phyloP scores from a whole-genome alignment of 2,888 invertebrate species.

The Nephrotoma flavescens region DNA sequence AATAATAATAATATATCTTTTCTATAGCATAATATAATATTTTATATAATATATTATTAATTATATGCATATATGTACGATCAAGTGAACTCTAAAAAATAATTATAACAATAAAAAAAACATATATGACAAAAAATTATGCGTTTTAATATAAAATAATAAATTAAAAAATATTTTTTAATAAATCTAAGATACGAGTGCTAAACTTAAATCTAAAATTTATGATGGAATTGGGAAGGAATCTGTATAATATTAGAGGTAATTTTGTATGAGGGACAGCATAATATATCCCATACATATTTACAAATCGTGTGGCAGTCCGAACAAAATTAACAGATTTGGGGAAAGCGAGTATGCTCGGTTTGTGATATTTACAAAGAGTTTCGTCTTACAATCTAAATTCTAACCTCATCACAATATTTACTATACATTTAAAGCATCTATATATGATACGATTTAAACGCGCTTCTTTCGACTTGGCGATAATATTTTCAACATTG shows the following conservation, averaged over 20 bases:
- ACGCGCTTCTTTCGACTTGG: slow-evolving; percentile 37
- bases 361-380: neutral
- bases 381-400: neutral
- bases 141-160: neutral
- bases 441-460: neutral
- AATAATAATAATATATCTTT: neutral
- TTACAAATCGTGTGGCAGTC: too few species aligned
- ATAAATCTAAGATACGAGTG: neutral
- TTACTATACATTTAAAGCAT: neutral
- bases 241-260: neutral
- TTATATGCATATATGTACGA: neutral
- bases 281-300: neutral
- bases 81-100: neutral
- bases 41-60: neutral
- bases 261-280: neutral
- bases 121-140: neutral
- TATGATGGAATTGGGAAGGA: neutral
- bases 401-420: neutral
- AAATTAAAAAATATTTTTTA: neutral
- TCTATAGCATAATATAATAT: neutral
- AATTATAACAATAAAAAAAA: neutral
- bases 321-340: too few species aligned
- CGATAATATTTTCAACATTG: slow-evolving; percentile 58
- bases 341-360: neutral
- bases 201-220: neutral